A percentile compares a stretch with the other conserved stretches of the same genome.
Evolutionary conservation across 1,140 invertebrate species (phyloP).

Genomic region (Leptoteleia sp.): DNA sequence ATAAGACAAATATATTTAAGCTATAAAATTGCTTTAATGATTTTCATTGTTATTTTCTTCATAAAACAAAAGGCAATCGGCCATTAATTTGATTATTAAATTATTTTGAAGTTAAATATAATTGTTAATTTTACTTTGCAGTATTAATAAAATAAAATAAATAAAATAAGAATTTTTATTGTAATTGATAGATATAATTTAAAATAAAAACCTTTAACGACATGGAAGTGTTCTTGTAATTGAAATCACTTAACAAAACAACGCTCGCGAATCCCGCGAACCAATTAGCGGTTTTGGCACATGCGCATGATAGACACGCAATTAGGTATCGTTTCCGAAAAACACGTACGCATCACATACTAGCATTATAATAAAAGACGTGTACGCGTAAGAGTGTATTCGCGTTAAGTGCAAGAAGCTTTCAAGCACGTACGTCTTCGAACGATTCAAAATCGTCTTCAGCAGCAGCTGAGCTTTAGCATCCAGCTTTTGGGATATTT

Average conservation of each 20-base stretch:
- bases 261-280: background rate
- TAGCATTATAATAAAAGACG: conserved; percentile 21
- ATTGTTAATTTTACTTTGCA: no score
- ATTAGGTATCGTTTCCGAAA: conserved; percentile 26
- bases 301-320: conserved; percentile 34
- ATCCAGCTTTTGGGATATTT: conserved; percentile 24
- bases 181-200: no score
- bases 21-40: no score
- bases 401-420: conserved; percentile 40
- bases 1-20: no score
- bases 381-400: conserved; percentile 34
- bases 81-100: no score
- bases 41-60: no score
- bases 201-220: no score
- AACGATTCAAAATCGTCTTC: conserved; percentile 32
- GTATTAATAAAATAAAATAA: no score
- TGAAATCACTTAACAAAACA: background rate
- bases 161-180: no score
- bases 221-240: no score
- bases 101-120: no score
- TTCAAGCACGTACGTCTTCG: conserved; percentile 39
- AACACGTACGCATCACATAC: conserved; percentile 18
- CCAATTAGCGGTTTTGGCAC: conserved; percentile 38
- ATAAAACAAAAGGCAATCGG: no score
- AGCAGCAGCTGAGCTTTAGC: conserved; percentile 42